Conservation (phyloP, 2,797 vertebrate species). For the Pterois miles region DNA sequence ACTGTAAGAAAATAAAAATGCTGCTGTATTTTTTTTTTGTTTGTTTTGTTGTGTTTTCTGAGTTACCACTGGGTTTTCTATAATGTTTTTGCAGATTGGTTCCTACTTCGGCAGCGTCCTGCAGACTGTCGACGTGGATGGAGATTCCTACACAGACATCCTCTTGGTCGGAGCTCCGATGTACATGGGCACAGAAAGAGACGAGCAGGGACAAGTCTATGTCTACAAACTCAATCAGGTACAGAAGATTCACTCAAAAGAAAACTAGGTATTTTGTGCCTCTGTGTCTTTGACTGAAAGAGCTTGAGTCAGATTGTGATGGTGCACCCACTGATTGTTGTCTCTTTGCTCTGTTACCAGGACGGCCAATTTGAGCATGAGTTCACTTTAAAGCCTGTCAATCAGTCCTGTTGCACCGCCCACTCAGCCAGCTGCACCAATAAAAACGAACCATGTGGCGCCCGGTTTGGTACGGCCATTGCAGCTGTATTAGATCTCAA, state of each 20-base stretch:
- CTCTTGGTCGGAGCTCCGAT: constrained; percentile 94
- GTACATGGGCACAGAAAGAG: constrained; percentile 94
- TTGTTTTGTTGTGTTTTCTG: background rate
- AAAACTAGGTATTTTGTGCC: background rate
- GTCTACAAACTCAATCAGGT: constrained; percentile 91
- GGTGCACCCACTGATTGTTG: background rate
- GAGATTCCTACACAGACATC: constrained; percentile 90
- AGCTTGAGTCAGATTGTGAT: background rate
- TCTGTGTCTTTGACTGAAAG: background rate
- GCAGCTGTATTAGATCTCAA: constrained; percentile 93
- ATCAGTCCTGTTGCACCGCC: constrained; percentile 88
- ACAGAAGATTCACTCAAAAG: background rate
- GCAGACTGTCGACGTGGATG: constrained; percentile 89
- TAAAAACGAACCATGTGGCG: constrained; percentile 92
- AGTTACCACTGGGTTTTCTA: background rate
- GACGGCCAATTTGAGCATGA: constrained; percentile 86
- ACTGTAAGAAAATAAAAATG: background rate
- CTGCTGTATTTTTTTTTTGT: background rate
- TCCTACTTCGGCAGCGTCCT: constrained; percentile 97
- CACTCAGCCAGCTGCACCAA: constrained; percentile 84
- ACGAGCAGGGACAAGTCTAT: constrained; percentile 97
- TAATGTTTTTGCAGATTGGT: constrained; percentile 86
- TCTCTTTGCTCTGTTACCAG: constrained; percentile 46
- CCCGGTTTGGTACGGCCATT: constrained; percentile 94
- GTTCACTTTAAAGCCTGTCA: constrained; percentile 91